Conservation (phyloP, 2,113 vertebrate genomes). For the Lontra canadensis region DNA sequence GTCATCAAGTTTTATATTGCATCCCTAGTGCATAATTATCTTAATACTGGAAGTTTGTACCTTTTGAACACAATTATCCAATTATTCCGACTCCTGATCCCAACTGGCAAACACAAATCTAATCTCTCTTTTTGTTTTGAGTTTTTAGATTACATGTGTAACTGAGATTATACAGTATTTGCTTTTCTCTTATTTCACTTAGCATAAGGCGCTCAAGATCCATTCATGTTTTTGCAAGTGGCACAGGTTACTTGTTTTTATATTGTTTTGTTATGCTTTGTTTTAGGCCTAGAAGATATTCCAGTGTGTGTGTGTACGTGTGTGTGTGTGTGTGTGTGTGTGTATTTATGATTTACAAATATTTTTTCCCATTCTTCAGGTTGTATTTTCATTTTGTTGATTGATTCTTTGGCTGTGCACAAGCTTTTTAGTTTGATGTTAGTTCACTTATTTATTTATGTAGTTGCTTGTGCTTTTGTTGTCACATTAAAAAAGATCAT, state of each 20-base stretch:
- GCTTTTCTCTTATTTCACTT: not conserved
- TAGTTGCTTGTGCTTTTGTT: not conserved
- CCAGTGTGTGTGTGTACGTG: too few relatives aligned
- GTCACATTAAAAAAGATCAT: not conserved
- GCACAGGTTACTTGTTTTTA: too few relatives aligned
- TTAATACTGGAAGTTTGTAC: not conserved
- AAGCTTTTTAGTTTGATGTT: not conserved
- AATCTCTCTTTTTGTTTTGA: not conserved
- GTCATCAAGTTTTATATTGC: not conserved
- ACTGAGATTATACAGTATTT: not conserved
- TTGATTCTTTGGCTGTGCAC: not conserved
- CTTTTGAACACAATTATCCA: not conserved
- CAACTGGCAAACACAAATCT: not conserved
- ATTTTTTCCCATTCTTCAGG: not conserved
- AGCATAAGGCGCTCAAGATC: not conserved
- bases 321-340: too few relatives aligned
- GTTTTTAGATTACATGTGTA: not conserved
- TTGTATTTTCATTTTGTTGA: not conserved
- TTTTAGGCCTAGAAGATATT: too few relatives aligned
- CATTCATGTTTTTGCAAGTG: not conserved
- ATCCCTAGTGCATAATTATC: not conserved
- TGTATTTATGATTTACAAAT: not conserved
- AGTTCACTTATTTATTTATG: not conserved
- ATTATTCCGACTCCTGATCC: not conserved
- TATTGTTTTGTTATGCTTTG: too few relatives aligned